Evolutionary conservation across 2,113 vertebrate species (phyloP).

Genomic region (Tetrao urogallus): DNA sequence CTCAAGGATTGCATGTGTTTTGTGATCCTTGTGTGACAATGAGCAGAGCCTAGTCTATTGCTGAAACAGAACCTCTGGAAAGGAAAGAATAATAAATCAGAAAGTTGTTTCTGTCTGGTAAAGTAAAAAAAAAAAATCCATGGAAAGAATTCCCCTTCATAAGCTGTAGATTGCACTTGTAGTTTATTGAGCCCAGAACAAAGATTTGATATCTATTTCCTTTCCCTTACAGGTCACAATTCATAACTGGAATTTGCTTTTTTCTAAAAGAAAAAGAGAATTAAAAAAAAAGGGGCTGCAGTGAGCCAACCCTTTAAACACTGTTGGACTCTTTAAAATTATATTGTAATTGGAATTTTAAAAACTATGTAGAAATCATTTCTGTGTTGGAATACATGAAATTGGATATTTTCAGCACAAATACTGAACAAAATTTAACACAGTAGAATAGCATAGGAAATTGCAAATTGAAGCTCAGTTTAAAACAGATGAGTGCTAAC

Average conservation of each 20-base stretch:
- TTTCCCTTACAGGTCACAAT: slow-evolving; percentile 1
- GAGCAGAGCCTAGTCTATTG: neutral
- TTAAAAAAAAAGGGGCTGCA: neutral
- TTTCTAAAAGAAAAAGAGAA: neutral
- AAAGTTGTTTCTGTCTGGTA: slow-evolving; percentile 6
- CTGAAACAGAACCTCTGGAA: slow-evolving; percentile 47
- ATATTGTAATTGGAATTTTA: slow-evolving; percentile 2
- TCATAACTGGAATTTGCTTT: slow-evolving; percentile 25
- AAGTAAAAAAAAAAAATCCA: slow-evolving; percentile 3
- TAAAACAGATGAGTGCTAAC: slow-evolving; percentile 17
- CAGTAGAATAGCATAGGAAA: neutral
- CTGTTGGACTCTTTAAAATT: neutral
- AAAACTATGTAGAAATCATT: neutral
- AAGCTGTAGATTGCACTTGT: neutral
- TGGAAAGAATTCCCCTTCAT: slow-evolving; percentile 22
- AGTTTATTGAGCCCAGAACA: neutral
- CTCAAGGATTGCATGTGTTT: neutral
- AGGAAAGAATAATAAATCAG: slow-evolving; percentile 8
- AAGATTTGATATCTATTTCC: neutral
- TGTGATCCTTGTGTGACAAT: neutral
- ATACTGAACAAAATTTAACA: neutral
- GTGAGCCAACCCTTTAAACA: neutral
- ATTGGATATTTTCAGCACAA: neutral
- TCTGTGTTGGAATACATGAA: neutral
- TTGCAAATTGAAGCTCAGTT: slow-evolving; percentile 19